Base-by-base conservation (phyloP, 2,797 vertebrate genomes). In the Cynodonichthys magdalenae region DNA sequence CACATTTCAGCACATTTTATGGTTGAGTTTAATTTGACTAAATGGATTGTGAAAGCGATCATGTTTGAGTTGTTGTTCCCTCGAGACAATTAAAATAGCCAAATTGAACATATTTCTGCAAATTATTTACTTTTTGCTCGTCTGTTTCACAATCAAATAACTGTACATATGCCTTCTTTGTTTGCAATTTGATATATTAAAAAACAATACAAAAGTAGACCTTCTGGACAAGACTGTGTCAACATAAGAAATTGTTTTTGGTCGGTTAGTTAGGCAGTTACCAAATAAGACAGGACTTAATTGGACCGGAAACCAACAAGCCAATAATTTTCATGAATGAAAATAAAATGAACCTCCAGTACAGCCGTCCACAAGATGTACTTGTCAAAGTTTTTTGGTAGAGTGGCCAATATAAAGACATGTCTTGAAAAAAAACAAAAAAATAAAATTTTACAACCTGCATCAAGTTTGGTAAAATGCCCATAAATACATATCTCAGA, bases 1-100 rank as follows among this genome's bases (percentile, higher is more conserved):
- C 36, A 51, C 29, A 44, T 11, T 64, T 27, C 14, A 48, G 15
- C n/a, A 1, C 2, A 48, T 1, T 7, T 56, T 39, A 0, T 18
- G 27, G 46, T 18, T 6, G 2, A 62, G 34, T 61, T 45, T 41
- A 53, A 63, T 69, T 51, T 65, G 15, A 52, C 17, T 50, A 20
- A 49, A 15, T 45, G 39, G 49, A 47, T 51, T 6, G 9, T 65
- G 39, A 61, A 29, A 45, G 42, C 20, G 39, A 70, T 69, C 10
- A 5, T 47, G 41, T 3, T 9, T 57, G 69, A 24, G 24, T 66
- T 49, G 31, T 36, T 31, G 31, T 36, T 46, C 17, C 44, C 31
- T 36, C 15, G 15, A 45, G 28, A 34, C n/a, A 15, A 31, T n/a
- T 36, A 36, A 10, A 11, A 36, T 12, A 36, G 34, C 34, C 34